Evolutionary conservation across 2,797 vertebrate genomes (phyloP), one percentile per base, ranked within the genome.

Genomic region (Miichthys miiuy): DNA sequence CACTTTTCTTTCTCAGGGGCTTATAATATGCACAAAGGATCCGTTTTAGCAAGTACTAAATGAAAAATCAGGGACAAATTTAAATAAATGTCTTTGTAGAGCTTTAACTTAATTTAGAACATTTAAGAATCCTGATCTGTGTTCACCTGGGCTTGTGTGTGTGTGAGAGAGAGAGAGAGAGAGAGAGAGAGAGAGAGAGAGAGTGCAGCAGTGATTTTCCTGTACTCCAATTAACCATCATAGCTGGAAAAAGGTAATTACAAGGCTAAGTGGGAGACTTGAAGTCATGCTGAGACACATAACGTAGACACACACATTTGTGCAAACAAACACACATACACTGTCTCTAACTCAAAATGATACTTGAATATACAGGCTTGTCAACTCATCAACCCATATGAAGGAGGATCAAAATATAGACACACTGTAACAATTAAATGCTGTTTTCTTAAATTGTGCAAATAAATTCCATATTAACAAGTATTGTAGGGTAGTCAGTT

Each of bases 211-310:
- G 64, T 73, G 48, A 80, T 82, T 87, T 87, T 75, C 80, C 74
- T 23, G 48, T 64, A 71, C 66, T 90, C 73, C 79, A 92, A 91
- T 89, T 91, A 92, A 91, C 75, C 83, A 67, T 89, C 83, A 89
- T 74, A 78, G 82, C 77, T 78, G 81, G 81, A 79, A 86, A 90
- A 92, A 89, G 84, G 82, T 92, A 87, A 92, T 92, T 92, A 90
- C 68, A 86, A 88, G 90, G 86, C 85, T 85, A 85, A 81, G 84
- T 88, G 72, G 88, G 88, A 85, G 89, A 84, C 82, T 83, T 78
- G 55, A 79, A 90, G 72, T 81, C 91, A 86, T 85, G 86, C 90
- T 88, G 89, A 68, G 88, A 79, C 77, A 63, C 62, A 82, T 81
- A 79, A 52, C 44, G 0, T 61, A 68, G 52, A 84, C 54, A 79